A percentile compares a stretch with the other conserved stretches of the same genome.
Conservation (phyloP, 2,113 vertebrate genomes). For the Amazona guildingii region DNA sequence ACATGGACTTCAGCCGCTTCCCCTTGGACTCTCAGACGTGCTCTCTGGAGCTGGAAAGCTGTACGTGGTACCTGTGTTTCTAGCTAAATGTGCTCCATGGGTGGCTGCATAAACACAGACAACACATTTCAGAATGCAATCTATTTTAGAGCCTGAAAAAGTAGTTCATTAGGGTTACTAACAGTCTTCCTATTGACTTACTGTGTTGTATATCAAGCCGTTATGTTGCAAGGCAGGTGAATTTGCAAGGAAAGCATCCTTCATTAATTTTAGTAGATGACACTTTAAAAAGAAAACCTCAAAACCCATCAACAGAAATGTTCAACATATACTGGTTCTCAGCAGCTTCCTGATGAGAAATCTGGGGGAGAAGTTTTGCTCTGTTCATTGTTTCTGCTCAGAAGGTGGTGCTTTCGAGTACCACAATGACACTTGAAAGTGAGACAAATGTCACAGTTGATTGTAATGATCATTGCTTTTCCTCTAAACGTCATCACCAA, state of each 20-base stretch:
- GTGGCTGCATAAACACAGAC: not conserved
- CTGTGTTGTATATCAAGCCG: not conserved
- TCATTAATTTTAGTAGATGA: not conserved
- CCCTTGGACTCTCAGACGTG: constrained; percentile 96
- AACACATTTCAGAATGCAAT: not conserved
- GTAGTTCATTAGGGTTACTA: not conserved
- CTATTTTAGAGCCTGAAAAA: not conserved
- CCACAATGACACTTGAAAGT: not conserved
- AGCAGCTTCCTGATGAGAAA: not conserved
- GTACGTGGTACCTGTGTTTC: constrained; percentile 72
- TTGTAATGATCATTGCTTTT: not conserved
- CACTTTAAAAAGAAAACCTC: not conserved
- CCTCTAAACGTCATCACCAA: not conserved
- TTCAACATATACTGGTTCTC: not conserved
- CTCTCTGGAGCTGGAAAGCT: constrained; percentile 94
- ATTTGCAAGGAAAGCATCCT: not conserved
- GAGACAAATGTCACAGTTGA: not conserved
- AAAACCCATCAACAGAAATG: not conserved
- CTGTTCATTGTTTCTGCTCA: not conserved
- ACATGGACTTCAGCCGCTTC: constrained; percentile 97
- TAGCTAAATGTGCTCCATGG: not conserved
- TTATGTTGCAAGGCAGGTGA: not conserved
- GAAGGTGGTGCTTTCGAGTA: not conserved
- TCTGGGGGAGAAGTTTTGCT: not conserved
- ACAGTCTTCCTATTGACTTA: not conserved